phyloP scores from a whole-genome alignment of 2,797 vertebrate genomes.

The Coilia nasus region DNA sequence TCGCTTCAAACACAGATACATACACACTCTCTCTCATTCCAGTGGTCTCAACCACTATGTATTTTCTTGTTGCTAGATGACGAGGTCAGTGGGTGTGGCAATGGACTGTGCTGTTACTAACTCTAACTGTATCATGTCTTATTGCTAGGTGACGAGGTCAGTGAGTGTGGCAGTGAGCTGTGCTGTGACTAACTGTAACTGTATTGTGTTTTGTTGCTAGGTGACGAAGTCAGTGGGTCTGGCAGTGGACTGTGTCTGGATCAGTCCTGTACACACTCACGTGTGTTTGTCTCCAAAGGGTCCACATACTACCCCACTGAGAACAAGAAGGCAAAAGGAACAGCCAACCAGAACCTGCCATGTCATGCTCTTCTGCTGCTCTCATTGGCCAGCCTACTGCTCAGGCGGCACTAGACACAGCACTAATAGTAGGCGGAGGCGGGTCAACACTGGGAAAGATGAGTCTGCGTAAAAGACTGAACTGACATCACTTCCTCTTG shows the following conservation, averaged over 20 bases:
- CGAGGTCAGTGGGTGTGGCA: too few relatives aligned
- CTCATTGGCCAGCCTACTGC: constrained; percentile 38
- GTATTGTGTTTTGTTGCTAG: constrained; percentile 32
- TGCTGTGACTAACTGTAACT: neutral
- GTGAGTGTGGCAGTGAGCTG: constrained; percentile 43
- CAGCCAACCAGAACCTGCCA: constrained; percentile 35
- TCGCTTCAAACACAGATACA: too few relatives aligned
- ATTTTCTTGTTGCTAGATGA: too few relatives aligned
- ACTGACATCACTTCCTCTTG: too few relatives aligned
- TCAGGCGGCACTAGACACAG: constrained; percentile 40
- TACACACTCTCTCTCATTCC: too few relatives aligned
- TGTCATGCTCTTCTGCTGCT: constrained; percentile 37
- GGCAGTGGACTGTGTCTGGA: constrained; percentile 57
- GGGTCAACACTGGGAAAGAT: too few relatives aligned
- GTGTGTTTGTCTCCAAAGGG: constrained; percentile 48
- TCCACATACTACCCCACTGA: constrained; percentile 46
- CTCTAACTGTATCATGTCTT: neutral
- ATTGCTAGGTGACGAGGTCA: constrained; percentile 57
- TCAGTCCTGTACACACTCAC: constrained; percentile 45
- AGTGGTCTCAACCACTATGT: too few relatives aligned
- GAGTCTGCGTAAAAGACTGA: too few relatives aligned
- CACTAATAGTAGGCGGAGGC: too few relatives aligned
- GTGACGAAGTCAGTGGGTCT: constrained; percentile 60
- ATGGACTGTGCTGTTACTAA: too few relatives aligned
- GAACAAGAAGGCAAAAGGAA: constrained; percentile 52